Evolutionary conservation across 1,140 invertebrate species (phyloP).

Genomic region (Drosophila nigromelanica): DNA sequence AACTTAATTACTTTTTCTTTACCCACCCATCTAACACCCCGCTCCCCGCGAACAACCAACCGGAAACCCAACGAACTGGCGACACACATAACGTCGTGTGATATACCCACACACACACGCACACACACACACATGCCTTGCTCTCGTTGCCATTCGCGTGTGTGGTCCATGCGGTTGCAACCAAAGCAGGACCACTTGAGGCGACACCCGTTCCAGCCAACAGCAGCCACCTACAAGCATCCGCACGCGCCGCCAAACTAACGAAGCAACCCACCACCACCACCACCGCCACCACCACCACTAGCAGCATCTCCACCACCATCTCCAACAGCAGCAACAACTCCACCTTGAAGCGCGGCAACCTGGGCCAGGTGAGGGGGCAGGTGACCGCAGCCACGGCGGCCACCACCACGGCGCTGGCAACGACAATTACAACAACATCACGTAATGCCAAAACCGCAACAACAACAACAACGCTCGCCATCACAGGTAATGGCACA

Average conservation of each 20-base stretch:
- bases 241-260: slow-evolving; percentile 68
- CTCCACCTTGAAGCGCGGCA: slow-evolving; percentile 54
- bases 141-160: slow-evolving; percentile 32
- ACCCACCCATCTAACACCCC: slow-evolving; percentile 22
- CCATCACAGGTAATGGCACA: slow-evolving; percentile 74
- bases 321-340: slow-evolving; percentile 27
- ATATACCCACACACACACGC: background rate
- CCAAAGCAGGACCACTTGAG: slow-evolving; percentile 81
- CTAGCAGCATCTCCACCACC: slow-evolving; percentile 30
- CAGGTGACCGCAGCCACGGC: slow-evolving; percentile 68
- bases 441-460: slow-evolving; percentile 77
- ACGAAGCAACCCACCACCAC: slow-evolving; percentile 72
- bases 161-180: slow-evolving; percentile 66
- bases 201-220: slow-evolving; percentile 62
- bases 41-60: background rate
- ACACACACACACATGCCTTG: background rate
- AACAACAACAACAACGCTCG: slow-evolving; percentile 76
- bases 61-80: slow-evolving; percentile 30
- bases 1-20: slow-evolving; percentile 80
- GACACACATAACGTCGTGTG: slow-evolving; percentile 14
- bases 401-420: slow-evolving; percentile 70
- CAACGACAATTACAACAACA: slow-evolving; percentile 80
- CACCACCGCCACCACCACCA: slow-evolving; percentile 36
- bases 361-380: slow-evolving; percentile 3
- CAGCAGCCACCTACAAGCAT: slow-evolving; percentile 41